phyloP scores from a whole-genome alignment of 2,888 invertebrate genomes.

The Eudasyphora cyanicolor region DNA sequence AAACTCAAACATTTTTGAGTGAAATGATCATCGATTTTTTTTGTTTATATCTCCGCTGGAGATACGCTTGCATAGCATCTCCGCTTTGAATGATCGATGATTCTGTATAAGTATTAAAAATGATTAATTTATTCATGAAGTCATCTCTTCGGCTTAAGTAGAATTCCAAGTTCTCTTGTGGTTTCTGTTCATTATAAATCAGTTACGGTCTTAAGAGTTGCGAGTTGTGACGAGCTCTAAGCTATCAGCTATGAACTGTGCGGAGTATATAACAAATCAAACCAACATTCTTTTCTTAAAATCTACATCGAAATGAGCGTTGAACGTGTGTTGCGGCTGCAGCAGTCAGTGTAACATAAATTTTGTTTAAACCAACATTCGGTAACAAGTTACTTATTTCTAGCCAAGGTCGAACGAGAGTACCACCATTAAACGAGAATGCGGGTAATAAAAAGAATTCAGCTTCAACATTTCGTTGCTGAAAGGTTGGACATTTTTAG shows the following conservation, averaged over 20 bases:
- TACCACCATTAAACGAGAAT: slow-evolving; percentile 2
- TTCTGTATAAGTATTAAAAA: neutral
- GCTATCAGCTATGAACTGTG: neutral
- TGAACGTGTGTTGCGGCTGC: neutral
- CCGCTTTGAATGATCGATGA: neutral
- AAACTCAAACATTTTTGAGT: too few relatives aligned
- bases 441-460: neutral
- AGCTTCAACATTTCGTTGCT: neutral
- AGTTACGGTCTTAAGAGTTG: neutral
- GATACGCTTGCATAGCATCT: too few relatives aligned
- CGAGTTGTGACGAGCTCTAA: neutral
- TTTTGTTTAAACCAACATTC: neutral
- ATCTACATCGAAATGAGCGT: neutral
- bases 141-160: neutral
- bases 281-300: neutral
- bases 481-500: neutral
- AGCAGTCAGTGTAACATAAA: neutral
- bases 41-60: too few relatives aligned
- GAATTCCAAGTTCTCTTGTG: neutral
- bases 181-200: neutral
- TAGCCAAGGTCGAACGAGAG: slow-evolving; percentile 52
- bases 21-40: too few relatives aligned
- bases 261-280: neutral
- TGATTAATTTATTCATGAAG: neutral
- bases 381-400: slow-evolving; percentile 55